Conservation (phyloP, 2,113 vertebrate genomes). For the Sigmodon hispidus region DNA sequence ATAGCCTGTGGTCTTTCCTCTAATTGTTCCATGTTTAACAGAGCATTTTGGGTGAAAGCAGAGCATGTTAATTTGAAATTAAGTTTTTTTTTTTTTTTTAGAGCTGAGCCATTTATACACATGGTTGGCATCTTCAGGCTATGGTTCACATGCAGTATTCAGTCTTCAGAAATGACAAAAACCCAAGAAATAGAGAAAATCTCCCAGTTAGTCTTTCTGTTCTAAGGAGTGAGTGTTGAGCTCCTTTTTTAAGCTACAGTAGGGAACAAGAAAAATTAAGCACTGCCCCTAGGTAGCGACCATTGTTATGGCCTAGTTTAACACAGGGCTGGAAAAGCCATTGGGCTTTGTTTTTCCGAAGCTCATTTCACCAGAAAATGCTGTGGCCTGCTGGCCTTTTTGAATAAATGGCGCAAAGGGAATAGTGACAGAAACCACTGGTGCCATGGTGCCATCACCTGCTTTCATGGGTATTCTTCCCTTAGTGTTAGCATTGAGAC, state of each 20-base stretch:
- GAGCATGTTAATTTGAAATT: not conserved
- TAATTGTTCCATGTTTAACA: not conserved
- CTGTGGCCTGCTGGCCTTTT: not conserved
- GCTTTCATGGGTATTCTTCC: not conserved
- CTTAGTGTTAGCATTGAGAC: not conserved
- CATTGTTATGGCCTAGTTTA: not conserved
- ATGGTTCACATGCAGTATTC: not conserved
- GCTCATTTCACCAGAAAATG: not conserved
- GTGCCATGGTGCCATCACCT: not conserved
- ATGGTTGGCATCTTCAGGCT: not conserved
- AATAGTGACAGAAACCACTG: not conserved
- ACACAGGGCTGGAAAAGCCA: not conserved
- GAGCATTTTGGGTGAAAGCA: not conserved
- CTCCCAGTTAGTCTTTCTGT: not conserved
- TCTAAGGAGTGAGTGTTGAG: not conserved
- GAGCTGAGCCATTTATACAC: not conserved
- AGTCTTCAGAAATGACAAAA: not conserved
- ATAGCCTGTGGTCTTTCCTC: not conserved
- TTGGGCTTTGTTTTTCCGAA: constrained; percentile 22
- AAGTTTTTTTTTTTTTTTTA: no score
- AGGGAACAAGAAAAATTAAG: not conserved
- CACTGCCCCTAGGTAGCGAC: not conserved
- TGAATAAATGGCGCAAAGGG: not conserved
- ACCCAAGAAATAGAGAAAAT: not conserved
- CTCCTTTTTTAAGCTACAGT: not conserved